Base-by-base conservation (phyloP, 1,140 invertebrate genomes). In the Psix sp. region DNA sequence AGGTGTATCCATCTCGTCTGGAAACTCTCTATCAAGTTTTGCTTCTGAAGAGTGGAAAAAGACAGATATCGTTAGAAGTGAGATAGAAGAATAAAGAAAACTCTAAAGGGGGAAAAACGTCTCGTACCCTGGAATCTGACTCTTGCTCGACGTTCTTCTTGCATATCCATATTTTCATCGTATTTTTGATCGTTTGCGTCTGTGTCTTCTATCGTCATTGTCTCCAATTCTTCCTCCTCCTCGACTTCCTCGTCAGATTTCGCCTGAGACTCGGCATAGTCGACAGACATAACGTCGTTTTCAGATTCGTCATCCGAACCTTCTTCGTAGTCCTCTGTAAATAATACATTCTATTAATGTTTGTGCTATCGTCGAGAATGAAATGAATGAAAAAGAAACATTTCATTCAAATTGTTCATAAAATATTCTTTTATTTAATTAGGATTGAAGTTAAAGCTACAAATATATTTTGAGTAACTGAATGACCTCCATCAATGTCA, bases 1-100 rank as follows among this genome's bases (percentile, higher is more conserved):
- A 0, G 95, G 95, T n/a, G 97, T 99, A 80, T 99, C 98, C 2
- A 99, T 90, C 89, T 99, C 98, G 89, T 99, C 98, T 4, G 98
- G 98, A 88, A 98, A 99, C 87, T 95, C 89, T 26, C 91, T 88
- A 86, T 99, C 94, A 63, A 90, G 88, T 80, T 93, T 92, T 11
- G 96, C 96, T 76, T 90, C 90, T 89, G 87, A 81, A n/a, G n/a
- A n/a, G n/a, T n/a, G n/a, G n/a, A n/a, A n/a, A n/a, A n/a, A n/a
- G 79, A 80, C 46, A 70, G 54, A 62, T 24, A 4, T 4, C 3
- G 7, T 24, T 7, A 24, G 21, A 24, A 4, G 21, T 24, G 21
- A 24, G 21, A 24, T 4, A 24, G 21, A 4, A 4, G 7, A 24
- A 7, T 24, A 24, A 24, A 4, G 21, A 24, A 4, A 24, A 4